Base-by-base conservation (phyloP, 2,888 invertebrate genomes). In the Hirtodrosophila confusa region DNA sequence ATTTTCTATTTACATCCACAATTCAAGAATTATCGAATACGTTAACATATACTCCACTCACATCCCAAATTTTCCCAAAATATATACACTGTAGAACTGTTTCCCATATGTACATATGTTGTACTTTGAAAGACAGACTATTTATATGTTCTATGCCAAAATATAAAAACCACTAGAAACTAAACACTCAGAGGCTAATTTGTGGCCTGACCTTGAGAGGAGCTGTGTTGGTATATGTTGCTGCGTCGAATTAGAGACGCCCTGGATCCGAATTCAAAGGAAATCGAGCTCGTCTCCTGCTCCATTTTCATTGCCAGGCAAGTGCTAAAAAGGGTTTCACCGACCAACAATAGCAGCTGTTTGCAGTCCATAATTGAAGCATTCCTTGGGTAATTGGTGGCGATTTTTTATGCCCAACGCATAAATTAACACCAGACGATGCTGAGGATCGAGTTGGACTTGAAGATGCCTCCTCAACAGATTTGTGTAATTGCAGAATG, bases 401-500 rank as follows among this genome's bases (percentile, higher is more conserved):
- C 65, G 86, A 78, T 84, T 86, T 84, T 73, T 75, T 77, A 76
- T 77, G 76, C 64, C 54, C 68, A 74, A 86, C 79, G 83, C 86
- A 84, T 88, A 86, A 85, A 85, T 86, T 86, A 86, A 80, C 86
- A 86, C 88, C 85, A 86, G 73, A 69, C 50, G 49, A 58, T 62
- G 45, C 23, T 23, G 49, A 48, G 27, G 12, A 4, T 33, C 39
- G 33, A 62, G 47, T 40, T 39, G 11, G 49, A 69, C 53, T 50
- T 40, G 39, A 10, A 48, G 57, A 48, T 56, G 60, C 66, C 51
- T 43, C 60, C 54, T 43, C 60, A 43, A 63, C 76, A 80, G 80
- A 84, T 85, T 78, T 87, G 88, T 84, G 87, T 85, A 84, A 87
- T 87, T 84, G 87, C 76, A 63, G 45, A 62, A 58, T 54, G 70